Evolutionary conservation across 2,888 invertebrate species (phyloP).

Genomic region (Muschampia plurimacula): DNA sequence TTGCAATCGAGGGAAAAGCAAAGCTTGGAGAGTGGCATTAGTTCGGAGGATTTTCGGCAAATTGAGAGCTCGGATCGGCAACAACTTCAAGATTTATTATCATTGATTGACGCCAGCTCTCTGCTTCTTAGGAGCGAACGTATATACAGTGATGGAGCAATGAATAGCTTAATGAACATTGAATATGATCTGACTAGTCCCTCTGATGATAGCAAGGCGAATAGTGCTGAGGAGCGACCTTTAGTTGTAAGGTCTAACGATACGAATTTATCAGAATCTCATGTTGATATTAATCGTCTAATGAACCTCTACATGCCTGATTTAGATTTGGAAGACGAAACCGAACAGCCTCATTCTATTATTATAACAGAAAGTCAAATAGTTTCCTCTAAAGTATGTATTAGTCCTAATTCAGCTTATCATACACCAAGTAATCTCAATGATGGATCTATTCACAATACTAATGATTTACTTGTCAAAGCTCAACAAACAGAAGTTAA

Average conservation of each 20-base stretch:
- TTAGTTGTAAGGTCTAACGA: slow-evolving; percentile 61
- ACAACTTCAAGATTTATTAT: slow-evolving; percentile 71
- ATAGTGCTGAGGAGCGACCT: slow-evolving; percentile 53
- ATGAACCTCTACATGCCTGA: slow-evolving; percentile 63
- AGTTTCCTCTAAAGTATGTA: slow-evolving; percentile 53
- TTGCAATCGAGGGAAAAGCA: slow-evolving; percentile 57
- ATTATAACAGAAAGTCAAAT: slow-evolving; percentile 73
- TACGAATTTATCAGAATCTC: slow-evolving; percentile 76
- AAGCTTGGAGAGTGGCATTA: slow-evolving; percentile 61
- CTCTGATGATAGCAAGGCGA: slow-evolving; percentile 47
- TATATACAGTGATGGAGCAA: slow-evolving; percentile 58
- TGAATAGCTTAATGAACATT: slow-evolving; percentile 48
- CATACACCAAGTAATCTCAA: slow-evolving; percentile 50
- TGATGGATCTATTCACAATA: slow-evolving; percentile 52
- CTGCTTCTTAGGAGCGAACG: slow-evolving; percentile 66
- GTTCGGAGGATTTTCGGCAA: slow-evolving; percentile 66
- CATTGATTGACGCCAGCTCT: slow-evolving; percentile 66
- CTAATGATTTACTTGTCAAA: slow-evolving; percentile 59
- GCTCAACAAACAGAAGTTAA: slow-evolving; percentile 41
- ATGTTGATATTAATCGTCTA: slow-evolving; percentile 60
- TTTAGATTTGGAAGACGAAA: slow-evolving; percentile 71
- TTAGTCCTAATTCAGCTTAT: slow-evolving; percentile 57
- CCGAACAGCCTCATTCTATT: slow-evolving; percentile 78
- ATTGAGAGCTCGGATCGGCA: slow-evolving; percentile 66
- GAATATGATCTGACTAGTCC: slow-evolving; percentile 55